A percentile compares a stretch with the other conserved stretches of the same genome.
Conservation (phyloP, 2,797 vertebrate genomes). For the Sebastes cheni region DNA sequence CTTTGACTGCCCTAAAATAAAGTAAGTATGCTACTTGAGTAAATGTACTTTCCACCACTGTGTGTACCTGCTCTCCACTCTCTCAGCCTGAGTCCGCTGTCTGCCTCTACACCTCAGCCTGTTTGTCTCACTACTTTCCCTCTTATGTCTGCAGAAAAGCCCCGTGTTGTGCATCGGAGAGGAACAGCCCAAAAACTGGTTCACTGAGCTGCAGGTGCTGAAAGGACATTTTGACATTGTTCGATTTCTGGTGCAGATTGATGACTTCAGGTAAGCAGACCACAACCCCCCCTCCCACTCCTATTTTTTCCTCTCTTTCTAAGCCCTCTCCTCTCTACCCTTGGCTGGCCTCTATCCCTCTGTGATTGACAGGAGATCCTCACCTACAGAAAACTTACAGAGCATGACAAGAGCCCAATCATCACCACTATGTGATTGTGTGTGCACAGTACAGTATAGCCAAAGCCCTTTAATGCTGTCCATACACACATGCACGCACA, state of each 20-base stretch:
- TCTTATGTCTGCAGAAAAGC: conserved; percentile 85
- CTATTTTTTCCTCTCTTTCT: not conserved
- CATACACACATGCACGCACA: conserved; percentile 14
- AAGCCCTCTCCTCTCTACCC: conserved; percentile 62
- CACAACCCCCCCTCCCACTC: not conserved
- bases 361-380: conserved; percentile 83
- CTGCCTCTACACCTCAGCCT: not conserved
- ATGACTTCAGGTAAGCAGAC: conserved; percentile 92
- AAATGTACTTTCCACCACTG: not conserved
- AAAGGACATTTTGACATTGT: conserved; percentile 97
- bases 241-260: conserved; percentile 95
- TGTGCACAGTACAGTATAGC: conserved; percentile 54
- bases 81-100: not conserved
- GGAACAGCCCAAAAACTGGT: conserved; percentile 95
- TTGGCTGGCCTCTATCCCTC: conserved; percentile 67
- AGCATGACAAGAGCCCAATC: conserved; percentile 83
- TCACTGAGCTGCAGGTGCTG: conserved; percentile 95
- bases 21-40: not conserved
- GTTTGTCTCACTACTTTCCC: conserved; percentile 48
- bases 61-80: not conserved
- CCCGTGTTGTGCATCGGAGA: conserved; percentile 91
- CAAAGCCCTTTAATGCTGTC: conserved; percentile 39
- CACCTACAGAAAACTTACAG: conserved; percentile 78
- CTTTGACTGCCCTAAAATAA: not conserved
- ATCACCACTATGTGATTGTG: conserved; percentile 66